Conservation (phyloP, 2,797 vertebrate species). For the Xenopus petersii region DNA sequence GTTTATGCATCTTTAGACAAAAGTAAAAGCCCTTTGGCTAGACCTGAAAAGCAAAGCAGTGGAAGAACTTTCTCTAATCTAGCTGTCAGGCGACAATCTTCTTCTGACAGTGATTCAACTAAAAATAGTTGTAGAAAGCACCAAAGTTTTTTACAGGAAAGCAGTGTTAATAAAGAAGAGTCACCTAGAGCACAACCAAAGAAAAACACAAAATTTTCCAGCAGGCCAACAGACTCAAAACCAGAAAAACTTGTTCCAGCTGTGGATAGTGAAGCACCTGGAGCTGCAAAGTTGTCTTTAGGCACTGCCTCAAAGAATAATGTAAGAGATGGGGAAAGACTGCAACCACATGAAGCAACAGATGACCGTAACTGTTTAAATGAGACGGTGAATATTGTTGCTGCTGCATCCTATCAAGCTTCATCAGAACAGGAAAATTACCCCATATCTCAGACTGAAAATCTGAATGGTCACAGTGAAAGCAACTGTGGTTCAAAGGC, state of each 20-base stretch:
- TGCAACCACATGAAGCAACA: neutral
- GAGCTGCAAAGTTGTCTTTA: constrained; percentile 6
- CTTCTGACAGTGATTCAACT: constrained; percentile 5
- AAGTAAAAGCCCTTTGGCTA: constrained; percentile 2
- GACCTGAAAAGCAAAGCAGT: constrained; percentile 15
- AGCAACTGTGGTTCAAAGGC: constrained; percentile 51
- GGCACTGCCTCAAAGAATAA: neutral
- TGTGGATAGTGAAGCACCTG: constrained; percentile 8
- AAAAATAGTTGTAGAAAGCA: constrained; percentile 14
- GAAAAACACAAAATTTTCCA: constrained; percentile 24
- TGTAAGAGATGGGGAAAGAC: neutral
- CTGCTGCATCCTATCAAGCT: neutral
- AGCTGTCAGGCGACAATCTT: constrained; percentile 14
- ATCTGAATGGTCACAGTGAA: constrained; percentile 14
- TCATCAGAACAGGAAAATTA: constrained; percentile 5
- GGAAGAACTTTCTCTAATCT: constrained; percentile 1
- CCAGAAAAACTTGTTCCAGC: constrained; percentile 16
- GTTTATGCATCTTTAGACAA: neutral
- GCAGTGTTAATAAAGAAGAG: constrained; percentile 26
- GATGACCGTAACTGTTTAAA: constrained; percentile 9
- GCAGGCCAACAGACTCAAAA: constrained; percentile 26
- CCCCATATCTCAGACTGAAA: neutral
- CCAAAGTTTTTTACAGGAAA: constrained; percentile 29
- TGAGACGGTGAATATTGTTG: neutral
- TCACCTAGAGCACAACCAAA: constrained; percentile 23